Conservation (phyloP, 2,797 vertebrate species). For the Gephyroberyx darwinii region DNA sequence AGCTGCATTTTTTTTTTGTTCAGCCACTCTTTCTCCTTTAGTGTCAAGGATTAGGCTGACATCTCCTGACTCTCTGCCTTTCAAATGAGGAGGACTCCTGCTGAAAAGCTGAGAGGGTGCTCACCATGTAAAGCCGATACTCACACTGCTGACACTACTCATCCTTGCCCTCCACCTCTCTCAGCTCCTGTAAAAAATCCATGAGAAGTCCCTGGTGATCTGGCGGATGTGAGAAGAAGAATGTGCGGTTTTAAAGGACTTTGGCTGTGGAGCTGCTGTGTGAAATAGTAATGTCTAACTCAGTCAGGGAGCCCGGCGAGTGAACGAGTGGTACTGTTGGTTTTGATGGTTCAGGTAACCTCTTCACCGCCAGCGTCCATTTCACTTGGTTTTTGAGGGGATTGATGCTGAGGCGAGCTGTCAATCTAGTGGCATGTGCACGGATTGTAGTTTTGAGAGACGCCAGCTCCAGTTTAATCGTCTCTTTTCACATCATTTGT, state of each 20-base stretch:
- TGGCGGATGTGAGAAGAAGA: constrained; percentile 54
- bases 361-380: constrained; percentile 34
- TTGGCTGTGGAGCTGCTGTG: constrained; percentile 47
- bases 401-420: constrained; percentile 22
- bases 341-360: constrained; percentile 51
- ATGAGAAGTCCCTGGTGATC: constrained; percentile 62
- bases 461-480: background rate
- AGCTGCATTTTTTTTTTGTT: constrained; percentile 40
- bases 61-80: constrained; percentile 71
- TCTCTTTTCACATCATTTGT: constrained; percentile 6
- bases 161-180: constrained; percentile 52
- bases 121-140: constrained; percentile 64
- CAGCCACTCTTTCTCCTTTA: constrained; percentile 51
- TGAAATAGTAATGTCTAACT: constrained; percentile 66
- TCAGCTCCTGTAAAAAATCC: constrained; percentile 57
- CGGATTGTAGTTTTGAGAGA: background rate
- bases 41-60: constrained; percentile 78
- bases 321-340: constrained; percentile 35
- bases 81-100: constrained; percentile 71
- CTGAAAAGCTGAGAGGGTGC: constrained; percentile 69
- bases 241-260: constrained; percentile 68
- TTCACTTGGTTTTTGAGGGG: constrained; percentile 25
- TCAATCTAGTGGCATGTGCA: constrained; percentile 11
- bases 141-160: constrained; percentile 58
- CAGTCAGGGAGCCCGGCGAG: constrained; percentile 38